Evolutionary conservation across 1,140 invertebrate species (phyloP).

Genomic region (Macrobrachium nipponense): DNA sequence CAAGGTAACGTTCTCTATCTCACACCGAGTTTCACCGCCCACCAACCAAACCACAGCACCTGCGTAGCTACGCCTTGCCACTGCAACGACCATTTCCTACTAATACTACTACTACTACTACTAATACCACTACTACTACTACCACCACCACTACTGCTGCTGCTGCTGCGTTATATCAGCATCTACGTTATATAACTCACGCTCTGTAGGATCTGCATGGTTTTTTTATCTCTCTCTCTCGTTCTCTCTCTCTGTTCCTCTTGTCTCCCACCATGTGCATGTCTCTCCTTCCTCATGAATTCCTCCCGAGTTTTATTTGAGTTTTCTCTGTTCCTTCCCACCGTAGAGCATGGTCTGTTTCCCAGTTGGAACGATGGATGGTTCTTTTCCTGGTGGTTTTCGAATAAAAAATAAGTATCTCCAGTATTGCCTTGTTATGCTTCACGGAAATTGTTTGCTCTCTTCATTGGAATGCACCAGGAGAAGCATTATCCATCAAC

Average conservation of each 20-base stretch:
- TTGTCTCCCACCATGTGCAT: slow-evolving; percentile 17
- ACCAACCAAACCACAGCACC: slow-evolving; percentile 49
- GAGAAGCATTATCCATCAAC: no score
- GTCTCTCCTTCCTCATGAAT: background rate
- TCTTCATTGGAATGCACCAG: no score
- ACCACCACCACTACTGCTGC: background rate
- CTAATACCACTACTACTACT: no score
- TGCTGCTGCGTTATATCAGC: slow-evolving; percentile 28
- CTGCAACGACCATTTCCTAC: slow-evolving; percentile 6
- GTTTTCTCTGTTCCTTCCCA: no score
- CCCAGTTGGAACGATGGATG: no score
- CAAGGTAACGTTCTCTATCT: slow-evolving; percentile 28
- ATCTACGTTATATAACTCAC: slow-evolving; percentile 19
- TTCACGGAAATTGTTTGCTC: no score
- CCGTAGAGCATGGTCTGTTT: no score
- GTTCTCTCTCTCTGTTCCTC: background rate
- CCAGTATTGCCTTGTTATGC: no score
- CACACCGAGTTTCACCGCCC: slow-evolving; percentile 27
- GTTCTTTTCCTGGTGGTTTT: no score
- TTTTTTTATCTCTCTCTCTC: background rate
- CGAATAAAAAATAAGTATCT: no score
- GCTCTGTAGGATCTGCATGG: slow-evolving; percentile 28
- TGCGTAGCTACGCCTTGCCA: slow-evolving; percentile 46
- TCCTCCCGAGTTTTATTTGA: no score
- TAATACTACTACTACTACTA: no score